Percentiles rank a stretch among this genome's conserved stretches.
These are phyloP conservation scores for Protodeltote pygarga DNA, from an alignment of 2,888 invertebrate species.

Conservation along the genomic window DNA sequence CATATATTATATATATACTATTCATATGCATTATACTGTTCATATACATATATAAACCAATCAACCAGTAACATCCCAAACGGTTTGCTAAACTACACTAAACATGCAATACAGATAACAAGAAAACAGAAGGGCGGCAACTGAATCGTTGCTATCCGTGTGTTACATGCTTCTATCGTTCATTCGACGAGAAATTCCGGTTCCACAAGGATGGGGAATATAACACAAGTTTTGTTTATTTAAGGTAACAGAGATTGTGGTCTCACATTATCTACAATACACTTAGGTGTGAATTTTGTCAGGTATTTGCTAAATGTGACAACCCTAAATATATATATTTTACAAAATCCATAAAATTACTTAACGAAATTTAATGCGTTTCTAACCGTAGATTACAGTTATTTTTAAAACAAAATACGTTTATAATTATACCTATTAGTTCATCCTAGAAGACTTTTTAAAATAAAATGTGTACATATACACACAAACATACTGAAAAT, in stretches of 20 bases:
- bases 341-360: too few relatives aligned
- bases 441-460: neutral
- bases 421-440: neutral
- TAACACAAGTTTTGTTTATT: slow-evolving; percentile 14
- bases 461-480: too few relatives aligned
- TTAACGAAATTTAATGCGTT: too few relatives aligned
- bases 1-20: too few relatives aligned
- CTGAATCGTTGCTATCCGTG: slow-evolving; percentile 31
- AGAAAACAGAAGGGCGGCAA: slow-evolving; percentile 44
- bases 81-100: neutral
- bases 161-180: slow-evolving; percentile 11
- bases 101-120: slow-evolving; percentile 52
- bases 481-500: too few relatives aligned
- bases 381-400: too few relatives aligned
- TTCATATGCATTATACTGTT: too few relatives aligned
- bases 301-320: neutral
- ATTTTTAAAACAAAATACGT: too few relatives aligned
- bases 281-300: neutral
- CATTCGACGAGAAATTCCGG: slow-evolving; percentile 13
- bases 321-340: neutral
- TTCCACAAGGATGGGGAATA: slow-evolving; percentile 17
- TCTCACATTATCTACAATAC: neutral
- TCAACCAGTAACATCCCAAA: slow-evolving; percentile 6
- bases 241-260: neutral
- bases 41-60: too few relatives aligned